Base-by-base conservation (phyloP, 2,113 vertebrate species). In the Orthochromis indermauri region DNA sequence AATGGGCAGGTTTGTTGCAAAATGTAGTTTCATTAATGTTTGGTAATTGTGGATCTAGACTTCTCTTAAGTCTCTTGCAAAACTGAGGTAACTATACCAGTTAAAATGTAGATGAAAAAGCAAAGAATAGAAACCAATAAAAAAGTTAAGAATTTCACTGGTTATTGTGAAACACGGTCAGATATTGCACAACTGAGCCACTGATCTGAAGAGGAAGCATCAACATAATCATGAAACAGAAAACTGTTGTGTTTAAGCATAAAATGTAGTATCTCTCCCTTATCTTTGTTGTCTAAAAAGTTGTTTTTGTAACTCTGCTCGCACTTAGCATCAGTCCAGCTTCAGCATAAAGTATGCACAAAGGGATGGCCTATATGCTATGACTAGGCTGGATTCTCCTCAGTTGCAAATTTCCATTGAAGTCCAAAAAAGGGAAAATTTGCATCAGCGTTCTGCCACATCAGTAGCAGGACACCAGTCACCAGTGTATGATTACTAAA, bases 201-300 rank as follows among this genome's bases (percentile, higher is more conserved):
- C 35, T 71, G 88, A 61, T 84, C 19, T 83, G 83, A 93, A 93
- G 90, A 92, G 92, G 92, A 94, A 94, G 88, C 89, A 33, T 87
- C 78, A 68, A 88, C 88, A 16, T n/a, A 26, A 89, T 88, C 63
- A 85, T 49, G 47, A 86, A 81, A 59, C 31, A 81, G 2, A 80
- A 53, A 35, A 51, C 73, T 21, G 11, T 54, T 80, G 49, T 21
- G 31, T 80, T 80, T 80, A n/a, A 68, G 35, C 4, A 14, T 33
- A 78, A 78, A 51, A 13, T 19, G 2, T 78, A 6, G 24, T 31
- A 49, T 78, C 16, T 31, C 45, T n/a, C 71, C 6, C 16, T 49
- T 49, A 78, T 49, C 71, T 78, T n/a, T 49, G 42, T 49, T 78
- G 71, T 28, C 42, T 31, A 19, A 78, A 78, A 78, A 49, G 45